Percentiles rank a stretch among this genome's conserved stretches.
phyloP scores from a whole-genome alignment of 1,140 invertebrate genomes.

The Zaprionus camerounensis region DNA sequence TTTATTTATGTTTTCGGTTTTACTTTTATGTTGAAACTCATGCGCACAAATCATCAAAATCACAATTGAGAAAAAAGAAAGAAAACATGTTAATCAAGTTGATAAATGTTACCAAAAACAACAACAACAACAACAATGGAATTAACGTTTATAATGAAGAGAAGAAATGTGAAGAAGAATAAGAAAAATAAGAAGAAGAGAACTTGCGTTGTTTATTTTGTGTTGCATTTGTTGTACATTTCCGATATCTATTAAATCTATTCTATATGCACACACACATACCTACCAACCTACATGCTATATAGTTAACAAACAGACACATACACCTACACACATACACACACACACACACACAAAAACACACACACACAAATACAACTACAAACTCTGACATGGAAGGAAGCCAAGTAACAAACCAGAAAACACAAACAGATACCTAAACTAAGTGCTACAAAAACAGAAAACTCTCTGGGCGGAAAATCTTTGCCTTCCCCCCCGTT shows the following conservation, averaged over 20 bases:
- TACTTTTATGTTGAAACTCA: conserved; percentile 61
- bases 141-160: conserved; percentile 55
- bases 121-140: conserved; percentile 74
- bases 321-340: conserved; percentile 13
- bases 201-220: conserved; percentile 79
- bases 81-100: conserved; percentile 29
- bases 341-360: neutral
- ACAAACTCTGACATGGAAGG: conserved; percentile 5
- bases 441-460: conserved; percentile 2
- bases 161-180: conserved; percentile 29
- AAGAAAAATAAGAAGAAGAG: conserved; percentile 21
- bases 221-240: conserved; percentile 81
- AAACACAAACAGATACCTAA: conserved; percentile 20
- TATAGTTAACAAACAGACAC: conserved; percentile 26
- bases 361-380: neutral
- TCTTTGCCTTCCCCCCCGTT: neutral
- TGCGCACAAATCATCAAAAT: conserved; percentile 74
- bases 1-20: conserved; percentile 27
- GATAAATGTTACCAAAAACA: conserved; percentile 29
- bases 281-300: conserved; percentile 18
- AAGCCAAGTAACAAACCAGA: conserved; percentile 17
- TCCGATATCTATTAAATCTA: conserved; percentile 53
- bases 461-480: conserved; percentile 21
- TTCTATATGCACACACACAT: conserved; percentile 24
- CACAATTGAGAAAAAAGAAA: conserved; percentile 37